These are phyloP conservation scores for Tragopan temminckii DNA, from an alignment of 2,797 vertebrate genomes.

Conservation along the genomic window DNA sequence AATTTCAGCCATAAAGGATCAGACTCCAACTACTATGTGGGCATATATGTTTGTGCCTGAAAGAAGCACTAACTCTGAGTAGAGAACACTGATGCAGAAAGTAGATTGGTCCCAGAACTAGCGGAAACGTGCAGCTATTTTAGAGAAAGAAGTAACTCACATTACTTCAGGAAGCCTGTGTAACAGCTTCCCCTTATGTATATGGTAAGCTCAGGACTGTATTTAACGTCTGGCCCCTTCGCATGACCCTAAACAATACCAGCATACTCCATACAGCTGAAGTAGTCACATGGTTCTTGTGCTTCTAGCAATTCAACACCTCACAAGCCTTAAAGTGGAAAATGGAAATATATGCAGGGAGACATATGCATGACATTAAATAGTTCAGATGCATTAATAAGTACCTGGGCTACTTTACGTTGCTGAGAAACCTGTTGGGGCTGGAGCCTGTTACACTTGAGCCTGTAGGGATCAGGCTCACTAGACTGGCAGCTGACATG, in stretches of 20 bases:
- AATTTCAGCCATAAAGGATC: not conserved
- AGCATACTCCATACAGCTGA: not conserved
- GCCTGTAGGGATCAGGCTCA: not conserved
- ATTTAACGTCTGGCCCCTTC: not conserved
- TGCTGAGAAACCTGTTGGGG: too few relatives aligned
- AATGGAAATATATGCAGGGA: not conserved
- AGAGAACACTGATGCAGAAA: not conserved
- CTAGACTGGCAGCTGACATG: not conserved
- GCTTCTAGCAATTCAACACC: not conserved
- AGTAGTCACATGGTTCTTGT: not conserved
- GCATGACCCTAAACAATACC: not conserved
- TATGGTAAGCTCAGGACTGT: fast-evolving
- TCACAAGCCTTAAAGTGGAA: not conserved
- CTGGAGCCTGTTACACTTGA: not conserved
- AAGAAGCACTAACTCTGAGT: not conserved
- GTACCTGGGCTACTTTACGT: not conserved
- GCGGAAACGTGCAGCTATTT: not conserved
- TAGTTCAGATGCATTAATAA: too few relatives aligned
- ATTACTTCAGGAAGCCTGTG: not conserved
- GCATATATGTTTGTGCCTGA: not conserved
- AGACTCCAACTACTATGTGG: not conserved
- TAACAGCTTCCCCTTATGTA: not conserved
- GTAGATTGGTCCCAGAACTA: fast-evolving
- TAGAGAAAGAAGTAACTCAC: not conserved
- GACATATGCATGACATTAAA: not conserved